Evolutionary conservation across 2,888 invertebrate genomes (phyloP).

Genomic region (Cacoxenus indagator): DNA sequence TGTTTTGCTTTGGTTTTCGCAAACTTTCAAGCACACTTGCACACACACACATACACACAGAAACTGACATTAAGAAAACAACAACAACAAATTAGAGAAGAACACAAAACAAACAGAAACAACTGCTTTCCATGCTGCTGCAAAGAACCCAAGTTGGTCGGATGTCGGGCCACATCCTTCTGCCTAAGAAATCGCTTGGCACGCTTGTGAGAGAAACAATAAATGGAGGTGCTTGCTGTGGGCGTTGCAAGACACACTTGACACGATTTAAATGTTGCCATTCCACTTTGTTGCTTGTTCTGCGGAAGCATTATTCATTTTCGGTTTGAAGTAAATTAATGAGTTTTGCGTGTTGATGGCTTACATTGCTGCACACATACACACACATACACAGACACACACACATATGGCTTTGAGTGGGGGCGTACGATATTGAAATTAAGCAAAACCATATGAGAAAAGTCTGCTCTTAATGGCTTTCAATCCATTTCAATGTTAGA

Average conservation of each 20-base stretch:
- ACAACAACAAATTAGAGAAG: background rate
- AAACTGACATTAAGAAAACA: constrained; percentile 8
- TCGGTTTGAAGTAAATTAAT: constrained; percentile 25
- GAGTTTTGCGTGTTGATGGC: constrained; percentile 26
- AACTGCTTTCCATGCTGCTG: background rate
- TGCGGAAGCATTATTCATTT: constrained; percentile 29
- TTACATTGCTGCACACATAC: background rate
- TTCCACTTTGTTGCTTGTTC: background rate
- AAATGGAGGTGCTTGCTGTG: background rate
- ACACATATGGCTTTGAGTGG: no score
- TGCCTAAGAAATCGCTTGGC: background rate
- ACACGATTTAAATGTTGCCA: background rate
- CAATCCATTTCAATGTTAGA: no score
- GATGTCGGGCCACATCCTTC: background rate
- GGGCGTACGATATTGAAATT: background rate
- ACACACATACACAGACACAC: background rate
- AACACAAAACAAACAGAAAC: background rate
- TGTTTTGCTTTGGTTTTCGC: background rate
- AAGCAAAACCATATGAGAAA: background rate
- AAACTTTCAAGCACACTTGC: background rate
- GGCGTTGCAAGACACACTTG: no score
- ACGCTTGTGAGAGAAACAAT: background rate
- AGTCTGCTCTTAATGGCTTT: no score
- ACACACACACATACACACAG: background rate
- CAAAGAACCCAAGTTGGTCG: background rate